Base-by-base conservation (phyloP, 1,140 invertebrate genomes). In the Daktulosphaira vitifoliae region DNA sequence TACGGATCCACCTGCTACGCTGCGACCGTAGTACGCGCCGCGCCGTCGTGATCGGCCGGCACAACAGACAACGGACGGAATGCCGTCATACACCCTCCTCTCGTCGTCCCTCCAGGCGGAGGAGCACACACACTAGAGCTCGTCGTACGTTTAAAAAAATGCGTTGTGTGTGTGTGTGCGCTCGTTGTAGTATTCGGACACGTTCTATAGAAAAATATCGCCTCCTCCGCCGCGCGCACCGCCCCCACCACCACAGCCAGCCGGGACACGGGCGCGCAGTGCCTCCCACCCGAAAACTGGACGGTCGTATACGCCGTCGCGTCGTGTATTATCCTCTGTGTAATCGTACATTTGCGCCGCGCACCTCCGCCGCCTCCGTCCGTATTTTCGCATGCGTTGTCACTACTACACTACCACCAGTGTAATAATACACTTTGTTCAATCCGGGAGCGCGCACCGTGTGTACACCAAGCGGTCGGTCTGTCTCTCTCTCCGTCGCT, bases 351-450 rank as follows among this genome's bases (percentile, higher is more conserved):
- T 7, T 6, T 23, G 16, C 26, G 13, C 25, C 50, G 26, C 25
- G 25, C 23, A 13, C 6, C 1, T 15, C 13, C 13, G 5, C 13
- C 5, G 1, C 25, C 26, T 2, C 3, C 51, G 7, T 9, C 33
- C 33, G 37, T 42, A 22, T 16, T 54, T 54, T 54, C 33, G 52
- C 52, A 23, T n/a, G 52, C 52, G 52, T 42, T 25, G 52, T 39
- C 52, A 54, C 52, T 9, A 20, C 22, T 11, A 33, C 29, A 33
- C 29, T 33, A 33, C 29, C 11, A 33, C 33, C 16, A 26, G 53
- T 11, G n/a, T 42, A 42, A 42, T 56, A 56, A 56, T 56, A 54
- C 51, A 53, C 52, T 54, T 54, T 54, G 52, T 54, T 54, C 52
- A 23, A 54, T 54, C 52, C 52, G 33, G 52, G 52, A 54, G 37